phyloP scores from a whole-genome alignment of 1,140 invertebrate genomes.

The Lucilia sericata region DNA sequence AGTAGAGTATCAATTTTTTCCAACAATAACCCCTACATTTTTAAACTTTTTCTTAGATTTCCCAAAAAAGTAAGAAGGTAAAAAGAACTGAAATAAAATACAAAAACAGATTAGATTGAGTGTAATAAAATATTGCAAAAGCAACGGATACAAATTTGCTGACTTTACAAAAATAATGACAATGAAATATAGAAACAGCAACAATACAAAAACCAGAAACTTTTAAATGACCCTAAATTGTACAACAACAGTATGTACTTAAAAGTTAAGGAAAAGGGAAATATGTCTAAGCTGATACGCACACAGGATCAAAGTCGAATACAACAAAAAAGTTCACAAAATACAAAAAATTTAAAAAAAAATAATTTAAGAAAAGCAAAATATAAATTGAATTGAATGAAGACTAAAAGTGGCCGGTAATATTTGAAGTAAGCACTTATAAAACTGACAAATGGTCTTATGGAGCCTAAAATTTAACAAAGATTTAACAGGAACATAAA shows the following conservation, averaged over 20 bases:
- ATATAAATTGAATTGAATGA: not conserved
- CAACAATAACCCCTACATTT: not conserved
- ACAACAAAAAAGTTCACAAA: not conserved
- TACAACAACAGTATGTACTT: not conserved
- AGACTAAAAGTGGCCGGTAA: not conserved
- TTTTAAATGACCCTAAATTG: constrained; percentile 21
- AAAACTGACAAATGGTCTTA: not conserved
- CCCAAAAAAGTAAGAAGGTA: not conserved
- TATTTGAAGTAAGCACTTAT: not conserved
- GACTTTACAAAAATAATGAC: not conserved
- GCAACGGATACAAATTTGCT: constrained; percentile 9
- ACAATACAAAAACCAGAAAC: not conserved
- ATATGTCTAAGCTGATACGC: not conserved
- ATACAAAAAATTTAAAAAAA: too few relatives aligned
- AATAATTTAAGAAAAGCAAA: not conserved
- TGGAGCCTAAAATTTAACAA: too few relatives aligned
- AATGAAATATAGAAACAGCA: not conserved
- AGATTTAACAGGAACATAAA: not conserved
- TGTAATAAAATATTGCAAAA: constrained; percentile 18
- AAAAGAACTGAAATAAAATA: not conserved
- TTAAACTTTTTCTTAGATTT: not conserved
- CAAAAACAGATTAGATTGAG: not conserved
- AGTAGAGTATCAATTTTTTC: not conserved
- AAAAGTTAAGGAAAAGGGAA: not conserved
- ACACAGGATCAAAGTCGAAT: not conserved